These are phyloP conservation scores for Halictus rubicundus DNA, from an alignment of 1,140 invertebrate genomes.

Conservation along the genomic window DNA sequence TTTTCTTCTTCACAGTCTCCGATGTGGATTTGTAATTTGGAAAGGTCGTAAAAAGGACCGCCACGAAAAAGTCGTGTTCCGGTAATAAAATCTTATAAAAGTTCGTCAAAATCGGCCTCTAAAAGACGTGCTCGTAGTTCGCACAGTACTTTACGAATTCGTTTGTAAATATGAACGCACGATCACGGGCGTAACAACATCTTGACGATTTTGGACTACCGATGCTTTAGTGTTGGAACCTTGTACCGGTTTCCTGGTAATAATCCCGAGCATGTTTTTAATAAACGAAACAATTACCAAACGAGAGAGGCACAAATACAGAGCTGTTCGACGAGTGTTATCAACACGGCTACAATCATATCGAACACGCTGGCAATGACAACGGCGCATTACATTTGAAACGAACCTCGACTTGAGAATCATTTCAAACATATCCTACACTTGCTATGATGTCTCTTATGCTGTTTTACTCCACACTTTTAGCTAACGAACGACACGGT, in stretches of 20 bases:
- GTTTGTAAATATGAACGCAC: neutral
- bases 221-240: neutral
- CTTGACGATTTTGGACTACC: neutral
- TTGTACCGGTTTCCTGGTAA: neutral
- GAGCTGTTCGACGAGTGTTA: neutral
- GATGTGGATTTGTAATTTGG: slow-evolving; percentile 38
- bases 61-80: slow-evolving; percentile 47
- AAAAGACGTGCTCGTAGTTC: slow-evolving; percentile 20
- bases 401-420: slow-evolving; percentile 17
- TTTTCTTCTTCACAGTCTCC: slow-evolving; percentile 13
- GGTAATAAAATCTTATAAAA: slow-evolving; percentile 61
- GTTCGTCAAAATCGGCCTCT: slow-evolving; percentile 49
- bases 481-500: slow-evolving; percentile 52
- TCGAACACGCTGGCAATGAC: slow-evolving; percentile 42
- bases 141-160: neutral
- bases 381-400: slow-evolving; percentile 35
- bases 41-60: slow-evolving; percentile 51
- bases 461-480: slow-evolving; percentile 44
- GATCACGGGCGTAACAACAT: neutral
- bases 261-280: neutral
- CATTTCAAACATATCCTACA: slow-evolving; percentile 21
- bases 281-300: slow-evolving; percentile 16
- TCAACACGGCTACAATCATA: slow-evolving; percentile 38
- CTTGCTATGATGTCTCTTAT: slow-evolving; percentile 11
- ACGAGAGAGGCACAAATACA: slow-evolving; percentile 35